A percentile compares a stretch with the other conserved stretches of the same genome.
Conservation (phyloP, 37 sponge, comb jelly and placozoan species). For the Aphrocallistes beatrix region DNA sequence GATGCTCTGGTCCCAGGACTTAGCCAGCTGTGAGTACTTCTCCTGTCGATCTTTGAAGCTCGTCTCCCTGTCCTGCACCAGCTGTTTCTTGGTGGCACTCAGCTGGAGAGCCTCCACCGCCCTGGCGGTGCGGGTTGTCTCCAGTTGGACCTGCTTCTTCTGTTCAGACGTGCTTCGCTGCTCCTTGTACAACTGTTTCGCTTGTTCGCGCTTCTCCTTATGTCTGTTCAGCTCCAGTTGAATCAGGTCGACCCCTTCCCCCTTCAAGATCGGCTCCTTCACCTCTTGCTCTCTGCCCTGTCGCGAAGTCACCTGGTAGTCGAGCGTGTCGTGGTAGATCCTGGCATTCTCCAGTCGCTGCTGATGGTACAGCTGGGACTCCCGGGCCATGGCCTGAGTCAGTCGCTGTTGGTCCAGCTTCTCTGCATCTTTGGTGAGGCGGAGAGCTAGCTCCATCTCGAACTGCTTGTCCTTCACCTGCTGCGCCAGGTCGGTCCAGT, state of each 20-base stretch:
- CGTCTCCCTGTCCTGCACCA: background rate
- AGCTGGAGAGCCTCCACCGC: background rate
- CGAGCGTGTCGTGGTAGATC: background rate
- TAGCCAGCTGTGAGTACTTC: background rate
- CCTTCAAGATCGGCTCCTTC: slow-evolving; percentile 3
- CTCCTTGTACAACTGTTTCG: background rate
- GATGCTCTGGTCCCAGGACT: slow-evolving; percentile 14
- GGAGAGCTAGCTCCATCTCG: background rate
- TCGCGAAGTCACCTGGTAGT: slow-evolving; percentile 11
- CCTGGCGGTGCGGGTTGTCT: background rate
- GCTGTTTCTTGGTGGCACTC: background rate
- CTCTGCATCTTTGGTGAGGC: background rate
- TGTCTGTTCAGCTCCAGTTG: background rate
- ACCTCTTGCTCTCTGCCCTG: background rate
- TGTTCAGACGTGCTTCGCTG: background rate
- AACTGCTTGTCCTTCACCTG: background rate
- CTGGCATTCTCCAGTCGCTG: slow-evolving; percentile 6
- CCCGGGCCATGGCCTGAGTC: background rate
- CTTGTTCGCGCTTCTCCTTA: background rate
- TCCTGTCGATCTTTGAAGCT: background rate
- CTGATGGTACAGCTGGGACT: background rate
- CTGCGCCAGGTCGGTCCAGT: slow-evolving; percentile 4
- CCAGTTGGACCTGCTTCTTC: background rate
- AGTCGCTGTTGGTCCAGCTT: background rate
- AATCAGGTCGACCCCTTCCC: slow-evolving; percentile 14